Percentiles rank a stretch among this genome's conserved stretches.
Conservation (phyloP, 23 tunicate species). For the Ciona savignyi region DNA sequence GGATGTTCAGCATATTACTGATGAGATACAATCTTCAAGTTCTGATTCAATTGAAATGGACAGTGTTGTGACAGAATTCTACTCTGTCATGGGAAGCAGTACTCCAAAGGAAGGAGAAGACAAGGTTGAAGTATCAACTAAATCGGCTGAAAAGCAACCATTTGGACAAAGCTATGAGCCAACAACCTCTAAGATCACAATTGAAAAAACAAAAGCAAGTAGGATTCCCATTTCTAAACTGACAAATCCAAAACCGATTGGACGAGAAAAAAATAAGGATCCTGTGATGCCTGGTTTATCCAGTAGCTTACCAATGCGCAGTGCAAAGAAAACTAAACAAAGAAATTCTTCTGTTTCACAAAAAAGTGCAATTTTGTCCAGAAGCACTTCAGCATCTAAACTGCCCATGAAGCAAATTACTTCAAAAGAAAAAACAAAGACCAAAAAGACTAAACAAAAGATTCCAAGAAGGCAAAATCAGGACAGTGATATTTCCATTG, state of each 20-base stretch:
- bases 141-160: background rate
- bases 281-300: background rate
- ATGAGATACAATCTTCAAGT: background rate
- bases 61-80: background rate
- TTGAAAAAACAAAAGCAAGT: slow-evolving; percentile 7
- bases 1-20: background rate
- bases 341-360: background rate
- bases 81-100: background rate
- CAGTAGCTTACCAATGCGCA: background rate
- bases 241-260: background rate
- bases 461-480: background rate
- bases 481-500: slow-evolving; percentile 1
- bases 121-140: background rate
- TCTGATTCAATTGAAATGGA: slow-evolving; percentile 19
- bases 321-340: background rate
- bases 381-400: slow-evolving; percentile 30
- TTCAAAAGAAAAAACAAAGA: background rate
- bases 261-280: background rate
- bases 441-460: background rate
- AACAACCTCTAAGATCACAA: background rate
- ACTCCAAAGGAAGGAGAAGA: background rate
- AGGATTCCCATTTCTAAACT: slow-evolving; percentile 13
- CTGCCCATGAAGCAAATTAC: slow-evolving; percentile 28
- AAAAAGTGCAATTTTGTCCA: background rate
- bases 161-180: too few species aligned